Evolutionary conservation across 2,113 vertebrate genomes (phyloP).

Genomic region (Nothocercus julius): DNA sequence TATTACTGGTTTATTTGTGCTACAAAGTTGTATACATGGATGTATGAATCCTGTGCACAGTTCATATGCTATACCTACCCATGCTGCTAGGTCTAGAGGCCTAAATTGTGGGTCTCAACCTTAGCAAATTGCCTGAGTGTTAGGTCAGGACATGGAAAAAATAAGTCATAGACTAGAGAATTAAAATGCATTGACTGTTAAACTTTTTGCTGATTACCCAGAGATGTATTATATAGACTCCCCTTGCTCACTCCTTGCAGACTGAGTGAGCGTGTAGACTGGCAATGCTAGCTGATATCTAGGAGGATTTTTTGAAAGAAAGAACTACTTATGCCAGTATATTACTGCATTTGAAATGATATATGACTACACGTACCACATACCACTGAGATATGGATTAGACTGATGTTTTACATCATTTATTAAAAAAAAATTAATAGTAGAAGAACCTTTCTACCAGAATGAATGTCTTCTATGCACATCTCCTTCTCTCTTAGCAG

Average conservation of each 20-base stretch:
- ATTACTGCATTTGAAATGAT: not conserved
- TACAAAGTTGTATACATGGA: not conserved
- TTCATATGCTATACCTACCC: not conserved
- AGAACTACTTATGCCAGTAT: not conserved
- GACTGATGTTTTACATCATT: not conserved
- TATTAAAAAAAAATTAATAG: not conserved
- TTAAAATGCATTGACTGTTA: not conserved
- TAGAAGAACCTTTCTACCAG: not conserved
- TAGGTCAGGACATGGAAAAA: not conserved
- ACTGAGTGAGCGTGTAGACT: not conserved
- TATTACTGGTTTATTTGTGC: not conserved
- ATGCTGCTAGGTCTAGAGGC: not conserved
- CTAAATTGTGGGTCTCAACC: not conserved
- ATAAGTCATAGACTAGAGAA: not conserved
- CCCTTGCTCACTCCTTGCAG: not conserved
- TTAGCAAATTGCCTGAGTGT: not conserved
- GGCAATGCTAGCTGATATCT: not conserved
- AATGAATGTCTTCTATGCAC: not conserved
- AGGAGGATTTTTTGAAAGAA: not conserved
- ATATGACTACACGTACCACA: not conserved
- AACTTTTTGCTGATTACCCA: not conserved
- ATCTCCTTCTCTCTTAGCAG: not conserved
- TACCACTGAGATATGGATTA: not conserved
- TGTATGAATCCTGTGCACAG: not conserved
- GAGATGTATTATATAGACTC: not conserved